Conservation (phyloP, 2,888 invertebrate species). For the Drepanosiphum platanoidis region DNA sequence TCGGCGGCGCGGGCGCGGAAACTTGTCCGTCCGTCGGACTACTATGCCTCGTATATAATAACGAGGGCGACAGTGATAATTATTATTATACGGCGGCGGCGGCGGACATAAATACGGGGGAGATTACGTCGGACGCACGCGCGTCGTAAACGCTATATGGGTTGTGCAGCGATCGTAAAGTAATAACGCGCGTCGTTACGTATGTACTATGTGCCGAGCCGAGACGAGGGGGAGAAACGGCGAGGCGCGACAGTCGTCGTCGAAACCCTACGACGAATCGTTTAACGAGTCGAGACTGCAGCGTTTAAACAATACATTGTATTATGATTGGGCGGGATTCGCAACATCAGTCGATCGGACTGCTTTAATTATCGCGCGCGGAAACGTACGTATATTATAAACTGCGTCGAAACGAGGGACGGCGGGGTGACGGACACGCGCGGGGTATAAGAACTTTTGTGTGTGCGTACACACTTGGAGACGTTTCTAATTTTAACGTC, state of each 20-base stretch:
- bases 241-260: too few species aligned
- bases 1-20: background rate
- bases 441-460: background rate
- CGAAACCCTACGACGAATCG: background rate
- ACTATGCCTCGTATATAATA: background rate
- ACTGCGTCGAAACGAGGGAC: background rate
- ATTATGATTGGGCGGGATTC: background rate
- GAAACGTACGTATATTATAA: too few species aligned
- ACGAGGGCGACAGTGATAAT: background rate
- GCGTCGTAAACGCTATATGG: background rate
- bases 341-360: background rate
- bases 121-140: background rate
- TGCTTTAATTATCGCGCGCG: background rate
- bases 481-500: constrained; percentile 41
- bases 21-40: background rate
- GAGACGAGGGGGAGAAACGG: background rate
- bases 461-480: background rate
- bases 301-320: background rate
- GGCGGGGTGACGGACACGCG: background rate
- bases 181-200: background rate
- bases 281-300: too few species aligned
- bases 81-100: background rate
- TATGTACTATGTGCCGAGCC: background rate
- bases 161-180: background rate
- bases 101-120: too few species aligned